Conservation (phyloP, 30 jellyfish, hydroid and myxozoan genomes). For the Aurelia aurita region DNA sequence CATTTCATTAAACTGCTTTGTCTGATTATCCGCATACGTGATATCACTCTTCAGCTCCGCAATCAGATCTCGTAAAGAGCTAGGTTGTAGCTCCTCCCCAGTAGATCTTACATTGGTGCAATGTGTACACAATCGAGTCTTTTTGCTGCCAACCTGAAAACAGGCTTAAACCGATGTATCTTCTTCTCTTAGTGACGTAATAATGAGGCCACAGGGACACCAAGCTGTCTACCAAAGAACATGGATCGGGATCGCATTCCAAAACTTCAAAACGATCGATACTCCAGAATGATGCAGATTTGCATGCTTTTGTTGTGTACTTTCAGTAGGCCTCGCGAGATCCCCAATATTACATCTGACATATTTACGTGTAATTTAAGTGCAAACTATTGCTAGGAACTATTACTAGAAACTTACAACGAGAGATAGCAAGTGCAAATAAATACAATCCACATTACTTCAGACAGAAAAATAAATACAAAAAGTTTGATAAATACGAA, state of each 20-base stretch:
- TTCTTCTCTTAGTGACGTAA: not conserved
- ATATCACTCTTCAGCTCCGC: slow-evolving; percentile 17
- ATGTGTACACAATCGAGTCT: slow-evolving; percentile 17
- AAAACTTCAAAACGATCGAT: too few relatives aligned
- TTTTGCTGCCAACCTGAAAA: slow-evolving; percentile 38
- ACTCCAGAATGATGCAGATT: too few relatives aligned
- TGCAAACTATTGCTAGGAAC: too few relatives aligned
- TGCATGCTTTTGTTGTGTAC: too few relatives aligned
- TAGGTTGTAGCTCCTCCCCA: slow-evolving; percentile 46
- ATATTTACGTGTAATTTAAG: too few relatives aligned
- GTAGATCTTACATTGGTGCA: slow-evolving; percentile 45
- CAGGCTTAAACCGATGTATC: not conserved
- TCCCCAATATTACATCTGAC: not conserved
- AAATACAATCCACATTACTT: too few relatives aligned
- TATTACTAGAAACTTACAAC: too few relatives aligned
- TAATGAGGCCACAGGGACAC: not conserved
- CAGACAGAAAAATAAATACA: too few relatives aligned
- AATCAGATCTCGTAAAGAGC: slow-evolving; percentile 27
- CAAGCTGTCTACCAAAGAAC: slow-evolving; percentile 53
- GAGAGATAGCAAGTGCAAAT: too few relatives aligned
- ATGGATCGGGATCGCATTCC: slow-evolving; percentile 1
- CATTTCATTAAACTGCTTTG: slow-evolving; percentile 1
- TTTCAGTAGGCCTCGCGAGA: not conserved
- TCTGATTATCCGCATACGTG: not conserved
- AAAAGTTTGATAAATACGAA: too few relatives aligned